These are phyloP conservation scores for Atrina japonica DNA, from an alignment of 2,888 invertebrate species.

Conservation along the genomic window DNA sequence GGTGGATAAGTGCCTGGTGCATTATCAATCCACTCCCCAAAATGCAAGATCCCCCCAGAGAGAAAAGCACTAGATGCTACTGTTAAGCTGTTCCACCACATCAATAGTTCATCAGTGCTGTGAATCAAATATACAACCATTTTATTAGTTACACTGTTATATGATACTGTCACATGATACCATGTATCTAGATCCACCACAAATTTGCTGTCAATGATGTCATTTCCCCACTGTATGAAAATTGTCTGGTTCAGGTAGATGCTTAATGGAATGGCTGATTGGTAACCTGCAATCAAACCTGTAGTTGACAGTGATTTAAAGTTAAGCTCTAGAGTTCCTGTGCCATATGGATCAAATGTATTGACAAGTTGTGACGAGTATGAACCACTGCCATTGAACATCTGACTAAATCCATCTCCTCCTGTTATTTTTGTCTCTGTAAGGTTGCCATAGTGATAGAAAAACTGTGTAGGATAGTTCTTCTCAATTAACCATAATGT, in stretches of 20 bases:
- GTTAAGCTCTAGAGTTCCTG: conserved; percentile 42
- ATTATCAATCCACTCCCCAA: conserved; percentile 54
- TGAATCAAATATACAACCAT: conserved; percentile 21
- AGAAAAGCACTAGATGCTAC: neutral
- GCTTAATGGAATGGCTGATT: conserved; percentile 28
- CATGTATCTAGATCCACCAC: conserved; percentile 35
- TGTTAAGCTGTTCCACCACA: conserved; percentile 24
- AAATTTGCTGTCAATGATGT: conserved; percentile 32
- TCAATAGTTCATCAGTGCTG: neutral
- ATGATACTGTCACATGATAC: conserved; percentile 53
- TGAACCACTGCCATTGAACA: conserved; percentile 50
- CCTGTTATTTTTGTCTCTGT: conserved; percentile 38
- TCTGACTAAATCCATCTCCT: conserved; percentile 49
- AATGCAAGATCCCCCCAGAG: conserved; percentile 44
- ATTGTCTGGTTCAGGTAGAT: conserved; percentile 38
- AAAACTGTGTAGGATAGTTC: conserved; percentile 33
- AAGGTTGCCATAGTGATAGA: conserved; percentile 25
- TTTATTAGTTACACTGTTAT: conserved; percentile 22
- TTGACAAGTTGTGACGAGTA: conserved; percentile 41
- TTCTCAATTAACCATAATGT: conserved; percentile 26
- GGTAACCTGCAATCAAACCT: conserved; percentile 42
- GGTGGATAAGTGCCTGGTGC: conserved; percentile 17
- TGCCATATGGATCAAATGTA: conserved; percentile 25
- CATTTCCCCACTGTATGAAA: conserved; percentile 32
- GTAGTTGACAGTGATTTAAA: conserved; percentile 27